phyloP scores from a whole-genome alignment of 2,888 invertebrate genomes.

The Chrysomela aeneicollis region DNA sequence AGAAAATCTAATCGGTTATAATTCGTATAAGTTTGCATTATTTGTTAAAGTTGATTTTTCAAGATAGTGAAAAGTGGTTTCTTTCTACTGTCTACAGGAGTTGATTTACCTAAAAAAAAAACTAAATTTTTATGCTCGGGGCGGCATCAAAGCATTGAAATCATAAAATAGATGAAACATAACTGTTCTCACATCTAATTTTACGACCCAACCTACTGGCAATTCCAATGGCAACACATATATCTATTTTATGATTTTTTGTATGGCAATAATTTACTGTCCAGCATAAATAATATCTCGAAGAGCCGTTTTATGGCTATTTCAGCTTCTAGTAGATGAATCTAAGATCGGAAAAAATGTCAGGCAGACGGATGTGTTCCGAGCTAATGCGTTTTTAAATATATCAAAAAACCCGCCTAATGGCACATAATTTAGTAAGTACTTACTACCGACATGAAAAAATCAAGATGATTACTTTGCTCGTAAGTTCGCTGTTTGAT shows the following conservation, averaged over 20 bases:
- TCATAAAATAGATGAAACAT: background rate
- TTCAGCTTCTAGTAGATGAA: background rate
- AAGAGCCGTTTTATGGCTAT: background rate
- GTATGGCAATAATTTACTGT: background rate
- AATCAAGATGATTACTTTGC: background rate
- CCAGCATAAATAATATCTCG: background rate
- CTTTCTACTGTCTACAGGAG: too few relatives aligned
- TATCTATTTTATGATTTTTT: slow-evolving; percentile 2
- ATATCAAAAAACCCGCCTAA: slow-evolving; percentile 34
- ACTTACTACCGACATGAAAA: slow-evolving; percentile 34
- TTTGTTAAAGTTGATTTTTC: too few relatives aligned
- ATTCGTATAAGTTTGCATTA: too few relatives aligned
- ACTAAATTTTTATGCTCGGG: too few relatives aligned
- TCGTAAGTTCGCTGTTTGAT: background rate
- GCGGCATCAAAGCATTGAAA: background rate
- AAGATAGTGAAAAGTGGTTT: too few relatives aligned
- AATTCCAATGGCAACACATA: background rate
- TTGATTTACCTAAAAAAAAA: too few relatives aligned
- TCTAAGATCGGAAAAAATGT: slow-evolving; percentile 8
- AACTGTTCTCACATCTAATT: background rate
- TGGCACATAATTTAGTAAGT: slow-evolving; percentile 34
- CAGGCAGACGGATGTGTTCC: slow-evolving; percentile 34
- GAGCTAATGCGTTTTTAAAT: slow-evolving; percentile 38
- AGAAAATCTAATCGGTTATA: too few relatives aligned
- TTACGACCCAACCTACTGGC: background rate